Conservation (phyloP, 2,888 invertebrate species). For the Ennomos fuscantarius region DNA sequence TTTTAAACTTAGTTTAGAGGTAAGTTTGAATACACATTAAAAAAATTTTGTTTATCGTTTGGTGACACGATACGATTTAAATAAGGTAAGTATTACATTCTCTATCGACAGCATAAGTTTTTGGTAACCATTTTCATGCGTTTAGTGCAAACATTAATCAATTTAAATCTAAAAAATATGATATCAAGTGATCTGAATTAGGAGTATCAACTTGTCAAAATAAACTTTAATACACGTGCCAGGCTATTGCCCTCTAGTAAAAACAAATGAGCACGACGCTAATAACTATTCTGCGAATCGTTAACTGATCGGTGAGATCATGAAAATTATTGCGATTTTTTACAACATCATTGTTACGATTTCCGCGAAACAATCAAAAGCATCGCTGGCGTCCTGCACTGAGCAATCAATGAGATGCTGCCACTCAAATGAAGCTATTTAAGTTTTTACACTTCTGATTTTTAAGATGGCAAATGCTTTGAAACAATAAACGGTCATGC, state of each 20-base stretch:
- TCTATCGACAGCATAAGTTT: too few relatives aligned
- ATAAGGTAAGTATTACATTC: too few relatives aligned
- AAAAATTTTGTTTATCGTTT: too few relatives aligned
- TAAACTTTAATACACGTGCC: constrained; percentile 11
- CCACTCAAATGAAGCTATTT: constrained; percentile 19
- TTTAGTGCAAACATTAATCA: too few relatives aligned
- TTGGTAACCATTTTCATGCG: too few relatives aligned
- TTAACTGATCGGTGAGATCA: constrained; percentile 18
- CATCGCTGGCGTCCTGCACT: constrained; percentile 1
- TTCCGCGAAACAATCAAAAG: constrained; percentile 23
- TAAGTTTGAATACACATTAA: too few relatives aligned
- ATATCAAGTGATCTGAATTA: too few relatives aligned
- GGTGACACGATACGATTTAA: too few relatives aligned
- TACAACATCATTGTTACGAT: constrained; percentile 13
- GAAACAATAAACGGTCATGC: constrained; percentile 11
- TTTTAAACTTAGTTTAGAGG: too few relatives aligned
- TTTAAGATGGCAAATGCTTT: constrained; percentile 17
- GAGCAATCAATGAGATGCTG: constrained; percentile 19
- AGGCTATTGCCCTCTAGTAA: constrained; percentile 15
- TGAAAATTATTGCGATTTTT: constrained; percentile 10
- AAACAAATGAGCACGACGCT: constrained; percentile 6
- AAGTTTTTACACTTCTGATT: constrained; percentile 12
- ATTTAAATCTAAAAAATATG: too few relatives aligned
- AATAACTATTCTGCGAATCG: constrained; percentile 18
- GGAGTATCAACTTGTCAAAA: constrained; percentile 6